phyloP scores from a whole-genome alignment of 1,140 invertebrate species.

The Apocrypta bakeri region DNA sequence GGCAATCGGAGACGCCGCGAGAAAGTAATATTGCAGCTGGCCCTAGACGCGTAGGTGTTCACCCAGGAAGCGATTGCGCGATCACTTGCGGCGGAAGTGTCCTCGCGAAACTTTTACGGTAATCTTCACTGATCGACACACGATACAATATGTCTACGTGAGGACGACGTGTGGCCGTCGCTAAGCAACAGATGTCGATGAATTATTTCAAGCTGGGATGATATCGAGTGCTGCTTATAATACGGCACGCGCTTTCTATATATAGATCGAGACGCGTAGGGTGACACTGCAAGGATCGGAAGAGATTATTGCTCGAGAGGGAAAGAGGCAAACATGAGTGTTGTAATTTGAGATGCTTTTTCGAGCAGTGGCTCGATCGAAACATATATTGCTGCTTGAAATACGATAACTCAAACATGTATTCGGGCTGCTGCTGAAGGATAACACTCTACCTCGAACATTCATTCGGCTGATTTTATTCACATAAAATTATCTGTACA shows the following conservation, averaged over 20 bases:
- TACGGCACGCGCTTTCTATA: not conserved
- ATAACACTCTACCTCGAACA: no score
- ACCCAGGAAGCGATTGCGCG: not conserved
- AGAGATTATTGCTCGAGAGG: not conserved
- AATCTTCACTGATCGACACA: constrained; percentile 33
- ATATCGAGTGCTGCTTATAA: not conserved
- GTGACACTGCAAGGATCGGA: not conserved
- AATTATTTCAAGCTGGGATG: constrained; percentile 38
- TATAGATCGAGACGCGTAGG: not conserved
- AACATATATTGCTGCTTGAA: constrained; percentile 1
- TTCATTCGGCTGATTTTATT: no score
- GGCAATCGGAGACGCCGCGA: not conserved
- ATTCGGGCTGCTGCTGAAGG: no score
- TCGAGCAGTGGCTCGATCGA: constrained; percentile 11
- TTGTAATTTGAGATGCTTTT: constrained; percentile 13
- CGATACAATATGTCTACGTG: constrained; percentile 6
- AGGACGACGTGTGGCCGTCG: not conserved
- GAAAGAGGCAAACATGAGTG: not conserved
- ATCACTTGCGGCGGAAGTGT: constrained; percentile 15
- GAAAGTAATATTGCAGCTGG: constrained; percentile 1
- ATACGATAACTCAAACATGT: no score
- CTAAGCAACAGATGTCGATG: constrained; percentile 42
- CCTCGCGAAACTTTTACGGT: constrained; percentile 24
- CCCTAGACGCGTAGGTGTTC: not conserved
- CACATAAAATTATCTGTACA: no score